phyloP scores from a whole-genome alignment of 2,888 invertebrate genomes.

The Luffia ferchaultella region DNA sequence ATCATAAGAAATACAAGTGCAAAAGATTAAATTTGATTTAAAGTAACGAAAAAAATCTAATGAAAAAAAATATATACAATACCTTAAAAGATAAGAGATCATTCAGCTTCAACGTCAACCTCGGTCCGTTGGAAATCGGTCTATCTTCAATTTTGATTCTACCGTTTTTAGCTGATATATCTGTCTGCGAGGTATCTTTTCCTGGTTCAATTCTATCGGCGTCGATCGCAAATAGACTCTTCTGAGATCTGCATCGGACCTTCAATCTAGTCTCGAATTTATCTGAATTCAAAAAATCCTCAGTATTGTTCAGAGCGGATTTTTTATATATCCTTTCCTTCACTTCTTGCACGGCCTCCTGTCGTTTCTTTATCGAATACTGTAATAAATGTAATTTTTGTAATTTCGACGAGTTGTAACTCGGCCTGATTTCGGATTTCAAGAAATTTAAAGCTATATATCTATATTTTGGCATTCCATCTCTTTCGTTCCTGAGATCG shows the following conservation, averaged over 20 bases:
- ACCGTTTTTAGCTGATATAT: slow-evolving; percentile 36
- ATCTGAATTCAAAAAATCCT: slow-evolving; percentile 25
- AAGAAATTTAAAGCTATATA: slow-evolving; percentile 58
- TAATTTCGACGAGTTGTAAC: slow-evolving; percentile 77
- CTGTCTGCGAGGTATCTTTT: slow-evolving; percentile 31
- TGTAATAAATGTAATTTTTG: slow-evolving; percentile 74
- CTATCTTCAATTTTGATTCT: slow-evolving; percentile 36
- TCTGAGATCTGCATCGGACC: slow-evolving; percentile 36
- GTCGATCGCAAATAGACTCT: slow-evolving; percentile 44
- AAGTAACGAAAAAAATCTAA: too few species aligned
- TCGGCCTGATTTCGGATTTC: slow-evolving; percentile 71
- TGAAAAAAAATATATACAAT: too few species aligned
- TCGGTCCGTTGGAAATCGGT: slow-evolving; percentile 41
- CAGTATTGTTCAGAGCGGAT: slow-evolving; percentile 38
- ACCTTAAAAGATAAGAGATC: slow-evolving; percentile 60
- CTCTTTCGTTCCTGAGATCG: slow-evolving; percentile 43
- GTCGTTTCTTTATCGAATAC: slow-evolving; percentile 74
- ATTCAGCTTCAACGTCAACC: slow-evolving; percentile 48
- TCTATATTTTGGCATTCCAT: slow-evolving; percentile 45
- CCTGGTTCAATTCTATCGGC: slow-evolving; percentile 25
- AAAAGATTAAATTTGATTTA: too few species aligned
- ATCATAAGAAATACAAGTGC: too few species aligned
- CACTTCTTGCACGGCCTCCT: slow-evolving; percentile 67
- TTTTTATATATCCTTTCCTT: slow-evolving; percentile 54
- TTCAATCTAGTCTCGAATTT: slow-evolving; percentile 27